Evolutionary conservation across 2,797 vertebrate genomes (phyloP), one percentile per base, ranked within the genome.

Genomic region (Pelobates cultripes): DNA sequence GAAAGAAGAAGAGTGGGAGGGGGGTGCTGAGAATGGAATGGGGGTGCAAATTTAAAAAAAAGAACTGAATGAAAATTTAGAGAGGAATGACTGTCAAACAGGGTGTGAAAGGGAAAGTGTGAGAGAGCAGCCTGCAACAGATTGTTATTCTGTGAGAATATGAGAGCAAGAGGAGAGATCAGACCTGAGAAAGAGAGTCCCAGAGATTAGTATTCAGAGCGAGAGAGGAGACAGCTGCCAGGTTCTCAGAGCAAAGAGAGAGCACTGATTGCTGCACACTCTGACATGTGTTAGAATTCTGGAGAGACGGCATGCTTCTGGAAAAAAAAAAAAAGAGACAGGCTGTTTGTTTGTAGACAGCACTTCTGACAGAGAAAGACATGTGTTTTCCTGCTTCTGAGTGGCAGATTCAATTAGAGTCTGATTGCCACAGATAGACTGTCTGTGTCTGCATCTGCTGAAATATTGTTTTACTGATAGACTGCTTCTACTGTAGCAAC

Each of bases 1-100:
- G 43, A 40, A 44, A 47, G 64, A 47, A 47, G 69, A 72, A 43
- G 42, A 72, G 76, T n/a, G 55, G 78, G 81, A 51, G 53, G 47
- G 42, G 64, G 40, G 70, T 14, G 44, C 42, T 17, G 43, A 6
- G 55, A 45, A 41, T 12, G 28, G 28, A 4, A 13, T n/a, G 44
- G 70, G 13, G 60, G 43, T 13, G 12, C 40, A 78, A 43, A 64
- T 12, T 17, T 3, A 42, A 43, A 73, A 17, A 17, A 17, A 66
- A 28, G 9, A 10, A 71, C 28, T n/a, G 45, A 71, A 71, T 71
- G 45, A 10, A 71, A 51, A 71, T 51, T 3, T 17, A 47, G 13
- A 70, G 43, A 70, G 14, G 41, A n/a, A 6, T 13, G 43, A 6
- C 7, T 14, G 42, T 7, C 3, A 45, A 43, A 64, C 12, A 40